Percentiles rank a stretch among this genome's conserved stretches.
These are phyloP conservation scores for Microplitis deprimator DNA, from an alignment of 2,888 invertebrate species.

Conservation along the genomic window DNA sequence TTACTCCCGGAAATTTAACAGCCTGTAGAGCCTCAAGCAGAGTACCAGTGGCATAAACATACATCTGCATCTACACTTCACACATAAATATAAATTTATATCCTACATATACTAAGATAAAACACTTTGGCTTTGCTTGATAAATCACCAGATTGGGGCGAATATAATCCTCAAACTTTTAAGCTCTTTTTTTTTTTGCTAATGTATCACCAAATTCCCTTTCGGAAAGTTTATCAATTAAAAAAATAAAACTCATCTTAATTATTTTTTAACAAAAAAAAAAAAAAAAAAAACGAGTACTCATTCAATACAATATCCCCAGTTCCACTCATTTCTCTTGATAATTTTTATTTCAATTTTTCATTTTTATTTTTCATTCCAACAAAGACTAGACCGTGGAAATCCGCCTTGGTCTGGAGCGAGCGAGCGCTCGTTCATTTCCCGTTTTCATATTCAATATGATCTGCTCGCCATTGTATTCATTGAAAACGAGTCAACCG, in stretches of 20 bases:
- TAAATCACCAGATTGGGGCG: conserved; percentile 34
- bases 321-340: conserved; percentile 35
- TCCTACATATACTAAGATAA: conserved; percentile 9
- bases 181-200: not conserved
- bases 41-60: conserved; percentile 11
- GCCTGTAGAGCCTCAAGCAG: conserved; percentile 37
- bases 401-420: conserved; percentile 54
- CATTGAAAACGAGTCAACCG: conserved; percentile 72
- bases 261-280: not conserved
- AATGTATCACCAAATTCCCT: no score
- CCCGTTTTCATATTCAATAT: conserved; percentile 72
- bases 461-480: conserved; percentile 70
- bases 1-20: conserved; percentile 44
- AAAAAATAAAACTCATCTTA: no score
- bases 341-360: no score
- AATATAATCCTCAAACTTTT: conserved; percentile 52
- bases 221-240: no score
- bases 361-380: conserved; percentile 45
- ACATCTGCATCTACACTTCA: conserved; percentile 12
- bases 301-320: conserved; percentile 15
- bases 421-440: conserved; percentile 67
- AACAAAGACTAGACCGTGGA: conserved; percentile 53
- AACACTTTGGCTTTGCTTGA: conserved; percentile 42
- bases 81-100: conserved; percentile 18
- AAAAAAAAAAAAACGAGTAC: not conserved